Conservation (phyloP, 2,113 vertebrate species). For the Xenopus laevis region DNA sequence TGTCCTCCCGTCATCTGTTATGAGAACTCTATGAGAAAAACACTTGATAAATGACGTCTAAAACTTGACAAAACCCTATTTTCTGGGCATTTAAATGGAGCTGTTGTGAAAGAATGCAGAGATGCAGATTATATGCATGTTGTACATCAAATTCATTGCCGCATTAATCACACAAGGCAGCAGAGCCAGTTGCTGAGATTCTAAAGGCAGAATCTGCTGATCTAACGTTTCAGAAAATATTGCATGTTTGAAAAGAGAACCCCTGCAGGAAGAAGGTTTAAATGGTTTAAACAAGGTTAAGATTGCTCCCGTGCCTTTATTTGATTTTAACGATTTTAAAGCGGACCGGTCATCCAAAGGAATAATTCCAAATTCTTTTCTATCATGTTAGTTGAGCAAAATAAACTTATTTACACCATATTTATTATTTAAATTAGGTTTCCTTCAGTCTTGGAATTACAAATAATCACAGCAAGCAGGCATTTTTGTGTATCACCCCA, state of each 20-base stretch:
- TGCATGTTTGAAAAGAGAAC: background rate
- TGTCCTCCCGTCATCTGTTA: background rate
- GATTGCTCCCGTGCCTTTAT: no score
- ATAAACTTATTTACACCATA: no score
- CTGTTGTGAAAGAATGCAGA: conserved; percentile 17
- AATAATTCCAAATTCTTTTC: no score
- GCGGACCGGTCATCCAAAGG: no score
- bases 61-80: conserved; percentile 6
- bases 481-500: no score
- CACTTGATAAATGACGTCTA: conserved; percentile 9
- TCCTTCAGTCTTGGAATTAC: no score
- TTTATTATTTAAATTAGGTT: no score
- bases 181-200: background rate
- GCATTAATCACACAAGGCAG: background rate
- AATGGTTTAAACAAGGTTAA: background rate
- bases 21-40: background rate
- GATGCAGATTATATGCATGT: background rate
- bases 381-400: no score
- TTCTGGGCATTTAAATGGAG: background rate
- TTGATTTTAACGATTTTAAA: no score
- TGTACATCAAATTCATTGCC: conserved; percentile 14
- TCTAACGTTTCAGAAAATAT: background rate
- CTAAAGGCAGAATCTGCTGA: background rate
- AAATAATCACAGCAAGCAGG: no score
- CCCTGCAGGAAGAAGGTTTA: background rate